Conservation (phyloP, 2,113 vertebrate genomes). For the Malurus cyaneus region DNA sequence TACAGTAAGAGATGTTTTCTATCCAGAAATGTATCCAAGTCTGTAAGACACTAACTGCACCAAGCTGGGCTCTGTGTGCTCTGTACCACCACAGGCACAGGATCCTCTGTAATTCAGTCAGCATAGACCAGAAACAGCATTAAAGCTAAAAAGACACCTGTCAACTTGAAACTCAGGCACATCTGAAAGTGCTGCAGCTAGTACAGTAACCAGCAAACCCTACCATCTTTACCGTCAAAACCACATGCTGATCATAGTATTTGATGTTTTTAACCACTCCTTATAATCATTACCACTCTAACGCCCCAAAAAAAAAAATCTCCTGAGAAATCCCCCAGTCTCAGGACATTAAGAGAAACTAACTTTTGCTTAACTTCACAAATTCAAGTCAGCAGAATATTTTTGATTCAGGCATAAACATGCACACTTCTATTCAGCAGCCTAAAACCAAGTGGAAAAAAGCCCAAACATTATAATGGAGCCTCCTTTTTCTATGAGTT, state of each 20-base stretch:
- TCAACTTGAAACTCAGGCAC: neutral
- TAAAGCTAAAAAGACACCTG: neutral
- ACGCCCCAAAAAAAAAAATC: accelerated
- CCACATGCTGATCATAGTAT: neutral
- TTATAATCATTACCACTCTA: neutral
- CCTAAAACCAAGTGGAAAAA: neutral
- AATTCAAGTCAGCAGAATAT: neutral
- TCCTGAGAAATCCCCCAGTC: neutral
- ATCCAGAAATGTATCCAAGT: neutral
- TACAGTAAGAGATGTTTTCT: neutral
- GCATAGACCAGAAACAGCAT: neutral
- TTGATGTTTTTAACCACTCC: neutral
- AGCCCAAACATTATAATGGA: neutral
- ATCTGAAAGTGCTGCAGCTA: neutral
- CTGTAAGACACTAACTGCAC: neutral
- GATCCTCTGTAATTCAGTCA: neutral
- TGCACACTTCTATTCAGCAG: neutral
- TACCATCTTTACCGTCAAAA: neutral
- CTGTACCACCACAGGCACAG: neutral
- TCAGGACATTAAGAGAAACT: neutral
- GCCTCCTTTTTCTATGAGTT: neutral
- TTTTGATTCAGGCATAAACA: neutral
- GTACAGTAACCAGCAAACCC: neutral
- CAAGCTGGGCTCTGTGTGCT: neutral
- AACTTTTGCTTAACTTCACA: neutral